Conservation (phyloP, 1,140 invertebrate species). For the Latrodectus geometricus region DNA sequence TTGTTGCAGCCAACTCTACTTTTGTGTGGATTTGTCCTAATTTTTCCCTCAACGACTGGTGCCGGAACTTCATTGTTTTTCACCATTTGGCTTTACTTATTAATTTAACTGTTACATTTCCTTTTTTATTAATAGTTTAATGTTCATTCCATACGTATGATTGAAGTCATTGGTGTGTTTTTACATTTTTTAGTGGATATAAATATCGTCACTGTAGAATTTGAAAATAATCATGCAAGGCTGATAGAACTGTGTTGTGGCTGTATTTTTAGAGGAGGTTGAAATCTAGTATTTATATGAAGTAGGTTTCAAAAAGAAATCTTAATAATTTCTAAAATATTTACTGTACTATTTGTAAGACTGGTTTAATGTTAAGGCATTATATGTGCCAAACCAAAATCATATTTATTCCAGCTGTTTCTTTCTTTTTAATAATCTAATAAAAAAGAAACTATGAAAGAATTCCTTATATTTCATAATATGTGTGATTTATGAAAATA, state of each 20-base stretch:
- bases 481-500: no score
- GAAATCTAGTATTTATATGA: not conserved
- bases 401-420: not conserved
- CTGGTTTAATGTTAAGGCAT: not conserved
- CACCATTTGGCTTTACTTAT: constrained; percentile 1
- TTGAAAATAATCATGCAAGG: constrained; percentile 46
- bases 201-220: constrained; percentile 52
- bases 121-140: constrained; percentile 51
- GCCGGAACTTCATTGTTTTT: constrained; percentile 7
- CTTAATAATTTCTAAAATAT: not conserved
- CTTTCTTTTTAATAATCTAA: not conserved
- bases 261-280: constrained; percentile 9
- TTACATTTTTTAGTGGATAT: constrained; percentile 59
- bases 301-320: not conserved
- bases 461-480: no score
- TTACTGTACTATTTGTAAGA: not conserved
- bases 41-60: constrained; percentile 21
- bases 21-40: not conserved
- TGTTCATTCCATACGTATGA: constrained; percentile 61
- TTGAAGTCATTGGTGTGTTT: constrained; percentile 60
- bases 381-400: not conserved
- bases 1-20: not conserved
- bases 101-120: constrained; percentile 13
- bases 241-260: constrained; percentile 31
- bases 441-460: no score